A percentile compares a stretch with the other conserved stretches of the same genome.
Conservation (phyloP, 1,140 invertebrate genomes). For the Aphelenchoides besseyi region DNA sequence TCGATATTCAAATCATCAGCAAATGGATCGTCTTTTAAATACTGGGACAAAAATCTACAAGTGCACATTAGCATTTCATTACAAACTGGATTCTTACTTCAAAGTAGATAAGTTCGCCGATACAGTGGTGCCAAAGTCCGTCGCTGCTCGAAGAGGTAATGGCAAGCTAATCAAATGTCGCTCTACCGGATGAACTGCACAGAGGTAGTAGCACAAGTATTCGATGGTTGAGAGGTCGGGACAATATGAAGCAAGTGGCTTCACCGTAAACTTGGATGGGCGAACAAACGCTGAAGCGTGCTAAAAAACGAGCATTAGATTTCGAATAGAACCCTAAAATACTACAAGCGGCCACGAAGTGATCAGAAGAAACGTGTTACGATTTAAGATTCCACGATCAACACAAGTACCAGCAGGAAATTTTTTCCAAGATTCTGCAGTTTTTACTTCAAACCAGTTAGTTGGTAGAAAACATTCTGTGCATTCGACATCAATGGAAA, state of each 20-base stretch:
- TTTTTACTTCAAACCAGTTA: too few relatives aligned
- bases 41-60: too few relatives aligned
- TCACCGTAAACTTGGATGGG: slow-evolving; percentile 1
- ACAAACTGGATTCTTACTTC: slow-evolving; percentile 3
- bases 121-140: not conserved
- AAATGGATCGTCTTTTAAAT: not conserved
- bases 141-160: slow-evolving; percentile 5
- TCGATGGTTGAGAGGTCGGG: not conserved
- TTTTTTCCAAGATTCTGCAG: too few relatives aligned
- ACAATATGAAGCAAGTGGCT: too few relatives aligned
- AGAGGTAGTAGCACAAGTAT: not conserved
- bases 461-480: too few relatives aligned
- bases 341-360: too few relatives aligned
- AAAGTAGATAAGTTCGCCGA: not conserved
- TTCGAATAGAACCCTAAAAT: too few relatives aligned
- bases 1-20: not conserved
- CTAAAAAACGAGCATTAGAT: not conserved
- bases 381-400: too few relatives aligned
- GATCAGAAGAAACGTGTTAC: too few relatives aligned
- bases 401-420: too few relatives aligned
- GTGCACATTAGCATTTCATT: too few relatives aligned
- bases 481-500: too few relatives aligned
- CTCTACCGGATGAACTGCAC: not conserved
- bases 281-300: slow-evolving; percentile 1
- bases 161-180: not conserved